Evolutionary conservation across 2,113 vertebrate species (phyloP).

Genomic region (Anolis sagrei): DNA sequence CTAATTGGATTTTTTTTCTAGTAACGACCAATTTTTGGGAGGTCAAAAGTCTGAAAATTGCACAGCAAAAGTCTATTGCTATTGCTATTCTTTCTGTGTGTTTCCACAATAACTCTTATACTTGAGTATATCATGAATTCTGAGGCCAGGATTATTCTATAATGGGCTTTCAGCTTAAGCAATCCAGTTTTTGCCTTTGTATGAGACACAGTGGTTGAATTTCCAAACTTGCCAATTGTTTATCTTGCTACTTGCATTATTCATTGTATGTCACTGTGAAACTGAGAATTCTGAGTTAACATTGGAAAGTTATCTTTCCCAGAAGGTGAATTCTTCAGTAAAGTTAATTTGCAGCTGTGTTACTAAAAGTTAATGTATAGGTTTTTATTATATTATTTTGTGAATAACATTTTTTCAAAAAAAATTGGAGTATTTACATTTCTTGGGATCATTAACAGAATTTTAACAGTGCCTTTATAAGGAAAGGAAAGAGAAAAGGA

Average conservation of each 20-base stretch:
- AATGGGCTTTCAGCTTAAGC: background rate
- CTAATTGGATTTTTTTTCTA: background rate
- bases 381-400: conserved; percentile 53
- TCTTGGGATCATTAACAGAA: background rate
- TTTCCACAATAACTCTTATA: conserved; percentile 3
- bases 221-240: conserved; percentile 37
- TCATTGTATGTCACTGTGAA: conserved; percentile 53
- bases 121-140: conserved; percentile 10
- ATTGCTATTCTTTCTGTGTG: background rate
- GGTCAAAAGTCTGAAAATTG: background rate
- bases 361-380: conserved; percentile 56
- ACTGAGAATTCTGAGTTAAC: conserved; percentile 52
- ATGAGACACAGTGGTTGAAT: conserved; percentile 29
- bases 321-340: conserved; percentile 55
- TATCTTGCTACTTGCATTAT: conserved; percentile 53
- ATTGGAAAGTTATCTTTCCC: conserved; percentile 64
- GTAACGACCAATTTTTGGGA: background rate
- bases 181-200: background rate
- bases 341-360: conserved; percentile 46
- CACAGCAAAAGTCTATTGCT: background rate
- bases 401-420: background rate
- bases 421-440: conserved; percentile 3
- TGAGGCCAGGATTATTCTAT: conserved; percentile 4
- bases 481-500: background rate
- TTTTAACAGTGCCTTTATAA: background rate